phyloP scores from a whole-genome alignment of 2,113 vertebrate genomes.

The Istiophorus platypterus region DNA sequence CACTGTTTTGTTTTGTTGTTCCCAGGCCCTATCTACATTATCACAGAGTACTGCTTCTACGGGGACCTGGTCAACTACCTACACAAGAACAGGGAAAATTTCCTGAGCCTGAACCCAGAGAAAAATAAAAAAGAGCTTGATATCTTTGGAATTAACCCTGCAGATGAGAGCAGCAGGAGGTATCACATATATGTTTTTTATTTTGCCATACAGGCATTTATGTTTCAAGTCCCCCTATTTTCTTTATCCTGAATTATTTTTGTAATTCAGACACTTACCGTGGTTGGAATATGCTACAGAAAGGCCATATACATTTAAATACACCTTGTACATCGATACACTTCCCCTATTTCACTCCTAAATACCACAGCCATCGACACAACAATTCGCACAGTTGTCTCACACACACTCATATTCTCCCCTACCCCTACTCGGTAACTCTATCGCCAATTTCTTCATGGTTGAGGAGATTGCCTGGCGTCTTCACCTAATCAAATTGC shows the following conservation, averaged over 20 bases:
- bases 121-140: slow-evolving; percentile 96
- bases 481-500: slow-evolving; percentile 76
- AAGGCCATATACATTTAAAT: not conserved
- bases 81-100: slow-evolving; percentile 97
- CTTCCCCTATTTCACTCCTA: not conserved
- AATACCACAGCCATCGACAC: slow-evolving; percentile 18
- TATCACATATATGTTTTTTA: slow-evolving; percentile 52
- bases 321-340: not conserved
- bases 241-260: not conserved
- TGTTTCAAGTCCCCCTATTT: not conserved
- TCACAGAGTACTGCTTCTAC: slow-evolving; percentile 98
- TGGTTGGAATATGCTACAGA: not conserved
- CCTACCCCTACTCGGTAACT: slow-evolving; percentile 52
- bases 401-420: slow-evolving; percentile 23
- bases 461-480: slow-evolving; percentile 63
- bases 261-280: not conserved
- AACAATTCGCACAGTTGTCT: slow-evolving; percentile 34
- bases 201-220: not conserved
- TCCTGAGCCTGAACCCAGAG: slow-evolving; percentile 90
- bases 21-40: slow-evolving; percentile 98
- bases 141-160: slow-evolving; percentile 96
- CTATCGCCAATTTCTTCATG: slow-evolving; percentile 52
- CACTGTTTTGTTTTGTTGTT: slow-evolving; percentile 47
- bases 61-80: slow-evolving; percentile 98
- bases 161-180: slow-evolving; percentile 97